Base-by-base conservation (phyloP, 2,888 invertebrate genomes). In the Sinotaia quadrata region DNA sequence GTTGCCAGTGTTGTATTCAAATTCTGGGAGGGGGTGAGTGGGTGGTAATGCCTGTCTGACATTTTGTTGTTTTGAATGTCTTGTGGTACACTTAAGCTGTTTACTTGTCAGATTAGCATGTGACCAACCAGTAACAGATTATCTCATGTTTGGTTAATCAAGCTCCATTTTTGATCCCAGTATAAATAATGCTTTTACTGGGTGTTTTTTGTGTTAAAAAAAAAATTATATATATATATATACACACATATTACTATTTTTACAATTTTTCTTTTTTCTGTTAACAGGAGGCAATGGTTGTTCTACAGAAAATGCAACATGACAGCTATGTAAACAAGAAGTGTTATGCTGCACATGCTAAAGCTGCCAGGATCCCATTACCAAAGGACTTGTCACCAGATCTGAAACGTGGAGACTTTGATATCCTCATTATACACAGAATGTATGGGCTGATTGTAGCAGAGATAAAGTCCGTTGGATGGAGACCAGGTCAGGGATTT, bases 271-370 rank as follows among this genome's bases (percentile, higher is more conserved):
- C 47, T 47, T 47, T 7, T 12, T 47, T 47, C 15, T n/a, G n/a
- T n/a, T n/a, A 24, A 7, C 65, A 65, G 65, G 65, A 65, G 47
- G 33, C 65, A 24, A 65, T 65, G 65, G 65, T 65, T 41, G 65
- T 65, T 15, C 18, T 65, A 33, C 56, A 56, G 5, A 54, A 65
- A 27, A 65, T 65, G 65, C 56, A 65, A 47, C 65, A 65, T 29
- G 65, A 65, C 65, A 56, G 56, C 56, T 65, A 65, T 56, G 41
- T 65, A n/a, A 44, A 44, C 65, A 65, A 65, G 47, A 29, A 41
- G n/a, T 44, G 56, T 24, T 65, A 56, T 21, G 29, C 65, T 3
- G 44, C 54, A 0, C 37, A 44, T 10, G n/a, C n/a, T n/a, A n/a
- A n/a, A 2, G 47, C 56, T 34, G n/a, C 44, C 15, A 24, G 21